Evolutionary conservation across 2,888 invertebrate genomes (phyloP).

Genomic region (Epistrophe grossulariae): DNA sequence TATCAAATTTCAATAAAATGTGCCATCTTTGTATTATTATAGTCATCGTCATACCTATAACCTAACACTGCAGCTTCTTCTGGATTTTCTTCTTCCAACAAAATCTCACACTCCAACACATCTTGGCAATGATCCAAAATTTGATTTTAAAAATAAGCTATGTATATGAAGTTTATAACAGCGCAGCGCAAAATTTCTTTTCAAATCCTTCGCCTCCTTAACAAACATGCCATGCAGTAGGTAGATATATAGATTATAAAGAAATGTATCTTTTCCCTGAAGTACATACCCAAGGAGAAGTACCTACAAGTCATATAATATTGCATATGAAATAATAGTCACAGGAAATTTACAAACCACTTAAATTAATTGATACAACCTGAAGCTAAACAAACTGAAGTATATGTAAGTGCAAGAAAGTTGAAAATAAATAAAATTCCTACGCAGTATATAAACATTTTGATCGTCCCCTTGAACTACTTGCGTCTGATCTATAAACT

Average conservation of each 20-base stretch:
- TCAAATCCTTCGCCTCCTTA: constrained; percentile 32
- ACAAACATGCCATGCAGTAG: background rate
- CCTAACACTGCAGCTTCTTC: background rate
- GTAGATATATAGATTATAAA: background rate
- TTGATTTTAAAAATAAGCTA: constrained; percentile 14
- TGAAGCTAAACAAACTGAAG: constrained; percentile 19
- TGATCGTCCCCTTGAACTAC: constrained; percentile 70
- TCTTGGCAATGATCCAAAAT: constrained; percentile 58
- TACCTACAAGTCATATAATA: background rate
- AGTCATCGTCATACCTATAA: too few species aligned
- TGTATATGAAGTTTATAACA: constrained; percentile 17
- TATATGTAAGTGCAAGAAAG: constrained; percentile 13
- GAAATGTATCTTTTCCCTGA: background rate
- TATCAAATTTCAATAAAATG: constrained; percentile 11
- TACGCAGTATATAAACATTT: constrained; percentile 34
- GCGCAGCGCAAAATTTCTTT: background rate
- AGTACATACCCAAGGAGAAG: background rate
- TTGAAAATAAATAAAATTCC: constrained; percentile 44
- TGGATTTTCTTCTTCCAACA: background rate
- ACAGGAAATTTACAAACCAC: constrained; percentile 68
- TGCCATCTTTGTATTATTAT: background rate
- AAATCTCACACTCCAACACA: constrained; percentile 26
- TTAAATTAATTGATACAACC: constrained; percentile 71
- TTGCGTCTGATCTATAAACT: constrained; percentile 61
- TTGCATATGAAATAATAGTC: constrained; percentile 47